These are phyloP conservation scores for Tiliacea aurago DNA, from an alignment of 2,888 invertebrate genomes.

Conservation along the genomic window DNA sequence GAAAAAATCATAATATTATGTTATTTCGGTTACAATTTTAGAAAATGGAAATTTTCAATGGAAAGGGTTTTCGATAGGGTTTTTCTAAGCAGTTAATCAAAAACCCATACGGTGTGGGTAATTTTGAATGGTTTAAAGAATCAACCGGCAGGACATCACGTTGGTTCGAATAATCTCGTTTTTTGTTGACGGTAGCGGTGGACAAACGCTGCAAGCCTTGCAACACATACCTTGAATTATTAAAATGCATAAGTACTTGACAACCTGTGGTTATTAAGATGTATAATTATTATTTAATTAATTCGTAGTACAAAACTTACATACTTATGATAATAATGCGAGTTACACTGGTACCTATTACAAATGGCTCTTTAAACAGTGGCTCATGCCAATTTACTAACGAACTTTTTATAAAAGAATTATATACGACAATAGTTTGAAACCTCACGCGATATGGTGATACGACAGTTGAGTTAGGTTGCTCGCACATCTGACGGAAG, in stretches of 20 bases:
- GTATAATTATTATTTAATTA: neutral
- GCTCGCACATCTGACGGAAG: neutral
- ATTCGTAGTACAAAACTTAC: constrained; percentile 34
- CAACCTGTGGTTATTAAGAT: neutral
- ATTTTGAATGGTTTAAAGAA: no score
- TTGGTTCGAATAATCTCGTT: no score
- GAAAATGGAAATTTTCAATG: no score
- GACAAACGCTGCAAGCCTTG: neutral
- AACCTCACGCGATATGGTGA: neutral
- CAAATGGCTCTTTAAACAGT: constrained; percentile 11
- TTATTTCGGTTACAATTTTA: no score
- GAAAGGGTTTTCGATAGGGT: no score
- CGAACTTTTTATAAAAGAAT: constrained; percentile 7
- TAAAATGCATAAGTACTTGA: constrained; percentile 4
- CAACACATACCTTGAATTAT: neutral
- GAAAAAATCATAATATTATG: no score
- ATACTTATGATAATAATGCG: constrained; percentile 29
- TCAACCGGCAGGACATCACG: no score
- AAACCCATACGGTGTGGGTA: no score
- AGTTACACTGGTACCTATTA: constrained; percentile 30
- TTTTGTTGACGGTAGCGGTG: no score
- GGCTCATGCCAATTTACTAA: constrained; percentile 20
- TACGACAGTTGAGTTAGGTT: neutral
- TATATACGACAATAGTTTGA: neutral
- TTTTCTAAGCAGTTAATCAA: no score